Percentiles rank a stretch among this genome's conserved stretches.
Conservation (phyloP, 1,140 invertebrate species). For the Lepidurus couesii region DNA sequence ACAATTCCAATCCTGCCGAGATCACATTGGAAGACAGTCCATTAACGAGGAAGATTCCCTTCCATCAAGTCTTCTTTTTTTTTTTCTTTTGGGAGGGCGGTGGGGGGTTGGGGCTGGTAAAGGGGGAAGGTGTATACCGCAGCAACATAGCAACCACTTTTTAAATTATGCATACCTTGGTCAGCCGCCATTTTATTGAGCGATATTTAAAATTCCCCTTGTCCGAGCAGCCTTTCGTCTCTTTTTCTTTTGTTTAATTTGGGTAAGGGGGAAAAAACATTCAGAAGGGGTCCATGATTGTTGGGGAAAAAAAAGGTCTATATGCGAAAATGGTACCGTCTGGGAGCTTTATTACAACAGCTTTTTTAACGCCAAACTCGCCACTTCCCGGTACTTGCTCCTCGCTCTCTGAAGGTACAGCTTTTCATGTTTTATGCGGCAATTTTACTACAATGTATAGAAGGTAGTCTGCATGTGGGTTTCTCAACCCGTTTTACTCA, state of each 20-base stretch:
- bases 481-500: not conserved
- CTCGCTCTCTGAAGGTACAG: not conserved
- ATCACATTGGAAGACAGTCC: slow-evolving; percentile 18
- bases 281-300: not conserved
- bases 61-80: not conserved
- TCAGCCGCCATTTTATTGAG: slow-evolving; percentile 21
- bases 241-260: not conserved
- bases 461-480: not conserved
- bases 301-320: not conserved
- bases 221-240: slow-evolving; percentile 1
- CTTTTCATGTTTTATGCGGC: not conserved
- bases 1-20: slow-evolving; percentile 17
- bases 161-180: slow-evolving; percentile 16
- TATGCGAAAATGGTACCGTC: not conserved
- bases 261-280: not conserved
- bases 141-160: slow-evolving; percentile 9
- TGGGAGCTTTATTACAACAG: not conserved
- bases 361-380: slow-evolving; percentile 5
- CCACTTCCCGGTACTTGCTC: not conserved
- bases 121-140: not conserved
- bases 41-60: slow-evolving; percentile 15
- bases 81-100: not conserved
- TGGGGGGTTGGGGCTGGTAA: not conserved
- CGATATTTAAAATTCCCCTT: slow-evolving; percentile 20
- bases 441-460: not conserved